Base-by-base conservation (phyloP, 2,113 vertebrate genomes). In the Platysternon megacephalum region DNA sequence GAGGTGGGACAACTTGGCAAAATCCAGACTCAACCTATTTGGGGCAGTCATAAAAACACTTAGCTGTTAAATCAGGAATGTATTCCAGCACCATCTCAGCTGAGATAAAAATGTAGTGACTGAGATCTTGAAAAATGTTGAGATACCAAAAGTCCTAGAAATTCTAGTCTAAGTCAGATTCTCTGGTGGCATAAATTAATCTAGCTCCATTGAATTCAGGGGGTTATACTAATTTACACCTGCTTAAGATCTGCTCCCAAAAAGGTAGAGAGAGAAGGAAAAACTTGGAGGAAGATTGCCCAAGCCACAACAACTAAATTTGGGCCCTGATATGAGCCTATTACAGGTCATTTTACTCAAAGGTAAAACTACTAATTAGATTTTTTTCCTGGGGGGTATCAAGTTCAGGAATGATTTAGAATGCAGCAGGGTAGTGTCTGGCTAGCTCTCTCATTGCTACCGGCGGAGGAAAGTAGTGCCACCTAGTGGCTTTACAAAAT, bases 401-500 rank as follows among this genome's bases (percentile, higher is more conserved):
- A 28, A 13, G 13, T 46, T 46, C 10, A 76, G 24, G 22, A 76
- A 76, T 76, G 49, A 44, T 28, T 94, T 84, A 49, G 72, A 76
- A 44, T 24, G 58, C 9, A 91, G 80, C 28, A 61, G 39, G 39
- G 1, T 4, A 85, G 87, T 35, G 91, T 4, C 32, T 8, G 1
- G 4, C 42, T 6, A 5, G 3, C 19, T 51, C 8, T 85, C 19
- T 79, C 56, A 87, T 14, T 35, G 21, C 56, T 80, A 0, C 19
- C 78, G 53, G 68, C 42, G 65, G 21, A 88, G 92, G 84, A 88
- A 87, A 95, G 86, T 84, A 94, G 88, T 96, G 95, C 72, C 95
- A 88, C 94, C 94, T 86, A 90, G 95, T 92, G 94, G 95, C 44
- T 88, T 93, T 2, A 26, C 12, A 49, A 91, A 93, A 92, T 46